Base-by-base conservation (phyloP, 2,797 vertebrate genomes). In the Galago senegalensis region DNA sequence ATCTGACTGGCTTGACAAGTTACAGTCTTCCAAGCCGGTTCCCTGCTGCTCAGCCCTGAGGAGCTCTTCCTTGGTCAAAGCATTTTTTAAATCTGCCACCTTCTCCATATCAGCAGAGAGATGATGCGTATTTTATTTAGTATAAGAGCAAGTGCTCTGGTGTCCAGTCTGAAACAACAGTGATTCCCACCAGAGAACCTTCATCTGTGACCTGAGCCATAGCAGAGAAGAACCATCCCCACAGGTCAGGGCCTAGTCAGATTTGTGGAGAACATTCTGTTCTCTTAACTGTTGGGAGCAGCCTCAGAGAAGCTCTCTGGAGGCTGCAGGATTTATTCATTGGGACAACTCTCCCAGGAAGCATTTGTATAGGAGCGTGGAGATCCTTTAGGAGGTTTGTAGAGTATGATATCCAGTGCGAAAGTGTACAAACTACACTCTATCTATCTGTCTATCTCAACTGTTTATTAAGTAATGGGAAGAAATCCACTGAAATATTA, bases 31-130 rank as follows among this genome's bases (percentile, higher is more conserved):
- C 69, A 83, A 88, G 72, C 18, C 17, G 16, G 0, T 37, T 65
- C 92, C 86, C 93, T 9, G 27, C 43, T 88, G 84, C 86, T 91
- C 49, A 31, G 69, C 65, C n/a, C 8, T 79, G 67, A 65, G 61
- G 20, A 73, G 63, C 21, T 37, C 3, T 82, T 92, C 60, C 81
- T 31, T 80, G 69, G 89, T 75, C 77, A 88, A 37, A 86, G 85
- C 85, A 16, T 93, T 91, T 93, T 79, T 91, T 70, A 95, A 89
- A 86, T 79, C 77, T 89, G 85, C 88, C 94, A 79, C 85, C 60
- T 88, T 91, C 60, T 34, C 37, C 40, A 67, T 60, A 75, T 92
- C 43, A 80, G 37, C 14, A 11, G 89, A 91, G 84, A 88, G 40
- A 31, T 73, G 90, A 67, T 46, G 79, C 20, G n/a, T 58, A 8